A percentile compares a stretch with the other conserved stretches of the same genome.
phyloP scores from a whole-genome alignment of 2,113 vertebrate species.

The Ageneiosus marmoratus region DNA sequence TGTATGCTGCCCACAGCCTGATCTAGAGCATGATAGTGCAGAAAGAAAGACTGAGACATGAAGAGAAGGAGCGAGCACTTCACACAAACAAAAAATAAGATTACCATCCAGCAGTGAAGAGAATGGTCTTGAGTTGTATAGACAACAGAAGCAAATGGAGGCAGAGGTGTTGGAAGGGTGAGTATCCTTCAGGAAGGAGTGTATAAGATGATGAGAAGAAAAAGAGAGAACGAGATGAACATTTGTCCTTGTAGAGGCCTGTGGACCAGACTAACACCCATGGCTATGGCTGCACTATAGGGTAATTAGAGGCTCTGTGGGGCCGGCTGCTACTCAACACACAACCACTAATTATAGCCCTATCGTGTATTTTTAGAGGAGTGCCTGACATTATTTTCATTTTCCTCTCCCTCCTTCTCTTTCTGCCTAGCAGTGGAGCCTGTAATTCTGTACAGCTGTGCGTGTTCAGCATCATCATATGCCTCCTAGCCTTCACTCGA shows the following conservation, averaged over 20 bases:
- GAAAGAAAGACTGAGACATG: not conserved
- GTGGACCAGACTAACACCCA: conserved; percentile 55
- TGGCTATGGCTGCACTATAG: conserved; percentile 39
- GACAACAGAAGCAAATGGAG: not conserved
- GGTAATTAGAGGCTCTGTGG: conserved; percentile 76
- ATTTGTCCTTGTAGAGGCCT: conserved; percentile 59
- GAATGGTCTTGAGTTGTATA: not conserved
- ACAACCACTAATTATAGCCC: conserved; percentile 76
- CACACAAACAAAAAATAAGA: not conserved
- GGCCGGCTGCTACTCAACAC: conserved; percentile 71
- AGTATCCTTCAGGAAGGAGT: not conserved
- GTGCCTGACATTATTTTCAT: conserved; percentile 73
- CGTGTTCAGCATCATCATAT: conserved; percentile 57
- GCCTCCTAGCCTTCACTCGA: conserved; percentile 18
- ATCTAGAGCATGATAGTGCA: not conserved
- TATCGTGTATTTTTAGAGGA: conserved; percentile 74
- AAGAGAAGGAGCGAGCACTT: not conserved
- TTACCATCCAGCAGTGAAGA: not conserved
- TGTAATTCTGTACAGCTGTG: conserved; percentile 77
- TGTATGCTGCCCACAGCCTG: not conserved
- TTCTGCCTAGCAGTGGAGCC: conserved; percentile 60
- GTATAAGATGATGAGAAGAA: conserved; percentile 33
- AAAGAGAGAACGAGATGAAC: conserved; percentile 21
- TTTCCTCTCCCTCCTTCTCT: conserved; percentile 57
- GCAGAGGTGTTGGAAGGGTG: not conserved